Conservation (phyloP, 2,888 invertebrate genomes). For the Panopea generosa region DNA sequence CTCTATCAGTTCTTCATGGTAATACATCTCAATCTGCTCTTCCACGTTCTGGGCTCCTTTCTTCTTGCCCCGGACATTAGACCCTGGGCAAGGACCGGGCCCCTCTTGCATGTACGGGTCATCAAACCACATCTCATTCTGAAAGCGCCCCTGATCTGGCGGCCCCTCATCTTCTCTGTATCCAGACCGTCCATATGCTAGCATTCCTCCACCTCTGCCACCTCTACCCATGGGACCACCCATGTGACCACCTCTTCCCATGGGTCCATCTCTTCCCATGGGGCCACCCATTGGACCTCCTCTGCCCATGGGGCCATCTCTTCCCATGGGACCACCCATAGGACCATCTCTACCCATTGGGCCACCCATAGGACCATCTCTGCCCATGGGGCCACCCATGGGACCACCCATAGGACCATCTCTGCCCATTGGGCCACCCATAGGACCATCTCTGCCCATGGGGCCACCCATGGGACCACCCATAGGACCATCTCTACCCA, state of each 20-base stretch:
- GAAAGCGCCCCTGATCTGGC: background rate
- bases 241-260: too few species aligned
- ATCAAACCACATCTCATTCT: background rate
- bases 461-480: too few species aligned
- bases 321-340: background rate
- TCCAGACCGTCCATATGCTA: constrained; percentile 24
- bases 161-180: background rate
- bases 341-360: too few species aligned
- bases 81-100: background rate
- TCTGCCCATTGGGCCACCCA: too few species aligned
- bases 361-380: too few species aligned
- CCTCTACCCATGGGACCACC: constrained; percentile 8
- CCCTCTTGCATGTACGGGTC: background rate
- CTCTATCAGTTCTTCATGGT: constrained; percentile 64
- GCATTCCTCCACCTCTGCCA: constrained; percentile 16
- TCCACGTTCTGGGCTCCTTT: constrained; percentile 40
- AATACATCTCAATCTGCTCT: constrained; percentile 53
- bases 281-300: background rate
- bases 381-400: too few species aligned
- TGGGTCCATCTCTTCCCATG: constrained; percentile 9
- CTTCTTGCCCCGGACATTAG: constrained; percentile 26
- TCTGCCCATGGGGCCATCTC: background rate
- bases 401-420: too few species aligned
- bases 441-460: constrained; percentile 4
- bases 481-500: background rate